Evolutionary conservation across 2,888 invertebrate genomes (phyloP).

Genomic region (Chaetogeoica ovagalla): DNA sequence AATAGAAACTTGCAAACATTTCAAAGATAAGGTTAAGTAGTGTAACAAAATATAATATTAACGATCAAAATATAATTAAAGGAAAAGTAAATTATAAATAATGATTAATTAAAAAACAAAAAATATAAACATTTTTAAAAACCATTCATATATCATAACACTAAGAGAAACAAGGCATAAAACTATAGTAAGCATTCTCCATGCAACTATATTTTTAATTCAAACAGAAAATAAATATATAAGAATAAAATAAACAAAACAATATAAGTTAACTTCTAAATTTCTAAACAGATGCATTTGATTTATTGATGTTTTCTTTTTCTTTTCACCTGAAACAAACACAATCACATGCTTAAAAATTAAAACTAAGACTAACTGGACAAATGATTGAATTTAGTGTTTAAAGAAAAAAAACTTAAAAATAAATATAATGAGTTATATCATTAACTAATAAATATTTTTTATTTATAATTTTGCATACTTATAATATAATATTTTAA

Average conservation of each 20-base stretch:
- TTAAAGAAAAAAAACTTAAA: background rate
- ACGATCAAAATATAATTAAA: background rate
- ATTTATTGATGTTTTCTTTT: constrained; percentile 44
- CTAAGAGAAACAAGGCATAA: constrained; percentile 5
- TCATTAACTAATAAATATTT: too few relatives aligned
- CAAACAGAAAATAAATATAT: background rate
- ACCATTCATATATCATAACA: background rate
- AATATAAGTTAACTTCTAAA: constrained; percentile 19
- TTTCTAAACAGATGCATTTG: constrained; percentile 1
- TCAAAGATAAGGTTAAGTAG: background rate
- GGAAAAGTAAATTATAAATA: background rate
- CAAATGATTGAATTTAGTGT: background rate
- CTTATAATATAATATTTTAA: too few relatives aligned
- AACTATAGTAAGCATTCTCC: constrained; percentile 9
- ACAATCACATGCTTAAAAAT: constrained; percentile 33
- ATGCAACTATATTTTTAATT: constrained; percentile 22
- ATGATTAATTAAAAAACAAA: constrained; percentile 20
- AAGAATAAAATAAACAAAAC: background rate
- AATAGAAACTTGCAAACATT: background rate
- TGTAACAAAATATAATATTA: constrained; percentile 18
- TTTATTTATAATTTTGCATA: too few relatives aligned
- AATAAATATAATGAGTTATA: background rate
- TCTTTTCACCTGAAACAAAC: constrained; percentile 48
- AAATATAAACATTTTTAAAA: constrained; percentile 13
- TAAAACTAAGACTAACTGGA: constrained; percentile 6